phyloP scores from a whole-genome alignment of 2,113 vertebrate species.

The Cranoglanis bouderius region DNA sequence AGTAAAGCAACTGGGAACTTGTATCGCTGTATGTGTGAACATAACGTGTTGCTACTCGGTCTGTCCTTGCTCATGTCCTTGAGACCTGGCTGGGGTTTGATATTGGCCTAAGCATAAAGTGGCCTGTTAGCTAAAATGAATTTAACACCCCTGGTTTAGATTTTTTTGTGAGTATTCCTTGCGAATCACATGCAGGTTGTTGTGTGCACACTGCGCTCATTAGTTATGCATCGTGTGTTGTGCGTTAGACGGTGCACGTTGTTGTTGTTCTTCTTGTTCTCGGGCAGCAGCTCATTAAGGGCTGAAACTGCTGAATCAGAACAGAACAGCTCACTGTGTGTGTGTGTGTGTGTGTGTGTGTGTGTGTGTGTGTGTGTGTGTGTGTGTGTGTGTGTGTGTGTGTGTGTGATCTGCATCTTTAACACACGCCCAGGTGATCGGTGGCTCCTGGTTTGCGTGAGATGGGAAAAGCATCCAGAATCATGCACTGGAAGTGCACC shows the following conservation, averaged over 20 bases:
- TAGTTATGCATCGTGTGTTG: neutral
- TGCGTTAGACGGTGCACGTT: neutral
- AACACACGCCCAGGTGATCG: constrained; percentile 17
- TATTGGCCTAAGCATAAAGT: neutral
- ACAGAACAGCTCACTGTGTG: constrained; percentile 24
- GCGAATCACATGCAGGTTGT: neutral
- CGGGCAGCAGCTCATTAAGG: constrained; percentile 32
- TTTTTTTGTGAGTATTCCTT: neutral
- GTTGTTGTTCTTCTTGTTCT: constrained; percentile 20
- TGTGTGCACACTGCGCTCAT: neutral
- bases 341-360: constrained; percentile 8
- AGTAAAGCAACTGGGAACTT: no score
- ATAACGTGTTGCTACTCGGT: neutral
- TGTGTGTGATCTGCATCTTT: neutral
- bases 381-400: constrained; percentile 10
- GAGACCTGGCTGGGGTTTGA: neutral
- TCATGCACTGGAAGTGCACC: neutral
- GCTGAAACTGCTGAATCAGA: constrained; percentile 47
- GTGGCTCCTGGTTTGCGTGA: constrained; percentile 6
- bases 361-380: neutral
- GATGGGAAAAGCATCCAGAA: neutral
- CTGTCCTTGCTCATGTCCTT: no score
- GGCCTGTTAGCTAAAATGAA: neutral
- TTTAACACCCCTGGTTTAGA: neutral
- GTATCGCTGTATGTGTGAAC: no score